phyloP scores from a whole-genome alignment of 2,888 invertebrate species.

The Drosophila quinaria region DNA sequence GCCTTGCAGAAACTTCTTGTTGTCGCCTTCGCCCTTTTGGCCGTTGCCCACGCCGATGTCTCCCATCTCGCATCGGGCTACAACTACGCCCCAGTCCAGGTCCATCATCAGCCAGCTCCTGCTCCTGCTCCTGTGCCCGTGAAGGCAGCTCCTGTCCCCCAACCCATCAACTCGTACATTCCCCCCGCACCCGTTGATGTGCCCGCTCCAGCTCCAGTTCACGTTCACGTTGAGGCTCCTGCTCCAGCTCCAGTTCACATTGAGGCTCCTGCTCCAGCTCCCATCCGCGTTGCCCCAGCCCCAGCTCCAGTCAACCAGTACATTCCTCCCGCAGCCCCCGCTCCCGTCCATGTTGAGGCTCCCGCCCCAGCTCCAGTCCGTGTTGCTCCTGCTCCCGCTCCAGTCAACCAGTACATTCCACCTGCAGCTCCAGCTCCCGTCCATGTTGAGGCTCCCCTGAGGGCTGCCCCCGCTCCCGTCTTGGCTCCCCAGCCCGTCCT shows the following conservation, averaged over 20 bases:
- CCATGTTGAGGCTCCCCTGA: constrained; percentile 32
- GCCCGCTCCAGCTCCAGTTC: constrained; percentile 55
- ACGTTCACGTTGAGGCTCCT: constrained; percentile 33
- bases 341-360: constrained; percentile 24
- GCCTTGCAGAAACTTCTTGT: constrained; percentile 72
- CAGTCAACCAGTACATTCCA: constrained; percentile 47
- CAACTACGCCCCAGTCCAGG: constrained; percentile 63
- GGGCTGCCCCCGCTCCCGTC: constrained; percentile 27
- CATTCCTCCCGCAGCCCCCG: constrained; percentile 35
- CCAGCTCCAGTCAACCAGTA: constrained; percentile 44
- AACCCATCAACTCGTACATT: constrained; percentile 51
- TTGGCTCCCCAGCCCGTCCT: constrained; percentile 60
- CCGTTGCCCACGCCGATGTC: constrained; percentile 75
- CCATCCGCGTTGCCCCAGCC: constrained; percentile 31
- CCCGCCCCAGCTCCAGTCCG: constrained; percentile 39
- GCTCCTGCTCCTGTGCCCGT: constrained; percentile 60
- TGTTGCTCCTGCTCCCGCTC: constrained; percentile 30
- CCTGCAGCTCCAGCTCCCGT: constrained; percentile 52
- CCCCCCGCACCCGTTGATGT: constrained; percentile 55
- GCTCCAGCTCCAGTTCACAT: constrained; percentile 41
- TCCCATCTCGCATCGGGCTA: constrained; percentile 75
- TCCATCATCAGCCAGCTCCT: constrained; percentile 28
- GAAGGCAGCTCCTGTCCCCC: constrained; percentile 39
- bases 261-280: constrained; percentile 43
- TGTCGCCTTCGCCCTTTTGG: constrained; percentile 75